phyloP scores from a whole-genome alignment of 2,113 vertebrate genomes.

The Sorex araneus region DNA sequence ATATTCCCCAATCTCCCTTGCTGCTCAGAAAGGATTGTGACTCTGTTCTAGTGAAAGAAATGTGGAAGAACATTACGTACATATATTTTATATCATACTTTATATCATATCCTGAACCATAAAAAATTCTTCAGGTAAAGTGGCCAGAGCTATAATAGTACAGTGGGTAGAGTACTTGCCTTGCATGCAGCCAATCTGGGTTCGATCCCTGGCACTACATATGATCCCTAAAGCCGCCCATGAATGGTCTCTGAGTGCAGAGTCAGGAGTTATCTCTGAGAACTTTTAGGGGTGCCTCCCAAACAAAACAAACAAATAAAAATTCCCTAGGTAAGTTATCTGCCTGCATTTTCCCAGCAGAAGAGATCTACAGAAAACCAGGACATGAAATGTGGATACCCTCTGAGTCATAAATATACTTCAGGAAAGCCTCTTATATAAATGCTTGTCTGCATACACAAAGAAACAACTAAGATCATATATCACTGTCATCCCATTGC shows the following conservation, averaged over 20 bases:
- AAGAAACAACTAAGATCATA: background rate
- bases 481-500: no score
- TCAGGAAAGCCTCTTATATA: background rate
- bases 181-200: no score
- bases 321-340: background rate
- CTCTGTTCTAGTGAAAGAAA: background rate
- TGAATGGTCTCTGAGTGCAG: no score
- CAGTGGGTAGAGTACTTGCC: no score
- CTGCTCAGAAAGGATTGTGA: background rate
- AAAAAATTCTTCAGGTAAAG: background rate
- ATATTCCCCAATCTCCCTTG: background rate
- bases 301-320: no score
- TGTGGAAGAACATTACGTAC: background rate
- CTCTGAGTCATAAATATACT: background rate
- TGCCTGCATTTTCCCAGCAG: background rate
- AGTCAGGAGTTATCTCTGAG: no score
- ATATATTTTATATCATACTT: no score
- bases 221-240: no score
- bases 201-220: no score
- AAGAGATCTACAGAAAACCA: slow-evolving; percentile 20
- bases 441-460: background rate
- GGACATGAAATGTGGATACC: background rate
- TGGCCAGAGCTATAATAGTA: no score
- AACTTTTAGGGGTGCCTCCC: no score
- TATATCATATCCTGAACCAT: background rate